These are phyloP conservation scores for Panzeria rudis DNA, from an alignment of 2,888 invertebrate genomes.

Conservation along the genomic window DNA sequence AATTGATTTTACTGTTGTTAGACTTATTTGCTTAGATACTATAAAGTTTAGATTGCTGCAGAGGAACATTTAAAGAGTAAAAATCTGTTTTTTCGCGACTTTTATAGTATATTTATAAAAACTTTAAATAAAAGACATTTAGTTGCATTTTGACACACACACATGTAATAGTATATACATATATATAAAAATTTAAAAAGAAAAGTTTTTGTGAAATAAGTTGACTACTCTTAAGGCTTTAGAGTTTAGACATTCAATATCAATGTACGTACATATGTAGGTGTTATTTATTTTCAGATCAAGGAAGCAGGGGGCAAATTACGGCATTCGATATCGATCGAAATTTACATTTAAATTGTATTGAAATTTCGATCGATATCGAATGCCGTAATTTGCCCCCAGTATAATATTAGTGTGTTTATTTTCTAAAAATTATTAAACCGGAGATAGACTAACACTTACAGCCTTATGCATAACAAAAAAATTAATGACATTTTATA, in stretches of 20 bases:
- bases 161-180: not conserved
- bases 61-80: constrained; percentile 18
- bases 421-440: not conserved
- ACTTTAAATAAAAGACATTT: constrained; percentile 28
- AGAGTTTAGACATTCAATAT: constrained; percentile 12
- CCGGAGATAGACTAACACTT: not conserved
- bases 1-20: not conserved
- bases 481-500: no score
- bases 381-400: no score
- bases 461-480: no score
- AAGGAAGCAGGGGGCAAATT: not conserved
- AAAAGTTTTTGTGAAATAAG: not conserved
- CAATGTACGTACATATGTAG: constrained; percentile 9
- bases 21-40: not conserved
- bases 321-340: no score
- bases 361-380: no score
- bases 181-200: not conserved
- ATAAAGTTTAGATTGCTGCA: constrained; percentile 1
- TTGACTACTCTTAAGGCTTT: constrained; percentile 10
- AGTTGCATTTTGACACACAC: constrained; percentile 24
- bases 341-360: no score
- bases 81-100: not conserved
- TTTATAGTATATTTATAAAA: not conserved
- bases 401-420: constrained; percentile 1
- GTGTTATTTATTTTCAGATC: constrained; percentile 1